Base-by-base conservation (phyloP, 2,113 vertebrate genomes). In the Oncorhynchus clarkii region DNA sequence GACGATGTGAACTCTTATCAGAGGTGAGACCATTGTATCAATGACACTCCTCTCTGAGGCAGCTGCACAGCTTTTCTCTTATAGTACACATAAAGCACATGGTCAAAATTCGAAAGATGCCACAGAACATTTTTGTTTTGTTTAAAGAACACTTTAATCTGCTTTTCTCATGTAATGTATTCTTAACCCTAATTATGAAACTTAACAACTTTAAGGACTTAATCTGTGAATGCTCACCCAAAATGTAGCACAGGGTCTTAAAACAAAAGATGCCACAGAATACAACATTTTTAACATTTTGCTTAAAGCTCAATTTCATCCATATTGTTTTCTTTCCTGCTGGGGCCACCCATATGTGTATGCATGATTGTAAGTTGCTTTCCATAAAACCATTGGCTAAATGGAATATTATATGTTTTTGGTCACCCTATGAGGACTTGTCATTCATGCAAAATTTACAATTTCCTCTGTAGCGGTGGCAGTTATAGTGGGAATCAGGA, bases 1-100 rank as follows among this genome's bases (percentile, higher is more conserved):
- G 97, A 98, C 29, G 98, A 99, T 77, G 91, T 98, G 31, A 92
- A 82, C 82, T 97, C 97, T 62, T 98, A 96, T 86, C 97, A 99
- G 89, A 95, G 97, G 98, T 99, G 85, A 90, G 59, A 68, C n/a
- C 26, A 20, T 67, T 1, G 81, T 22, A 18, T 11, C 59, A 5
- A 22, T 45, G 8, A 45, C 39, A 45, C 9, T 45, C 39, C 39
- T 11, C 39, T 11, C 39, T 45, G 39, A 45, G 9, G 9, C 39
- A 45, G 39, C 39, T 45, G 39, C 11, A 11, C 1, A 12, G 39
- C 39, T 45, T 45, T 45, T 45, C 9, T 12, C 39, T 45, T 45
- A 45, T 45, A 45, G 51, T 5, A 54, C 51, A 14, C 16, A 16
- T 54, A 54, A 54, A 54, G 12, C 51, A 54, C 51, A 5, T 14